Evolutionary conservation across 2,888 invertebrate species (phyloP), one percentile per base, ranked within the genome.

Genomic region (Drosophila diplacantha): DNA sequence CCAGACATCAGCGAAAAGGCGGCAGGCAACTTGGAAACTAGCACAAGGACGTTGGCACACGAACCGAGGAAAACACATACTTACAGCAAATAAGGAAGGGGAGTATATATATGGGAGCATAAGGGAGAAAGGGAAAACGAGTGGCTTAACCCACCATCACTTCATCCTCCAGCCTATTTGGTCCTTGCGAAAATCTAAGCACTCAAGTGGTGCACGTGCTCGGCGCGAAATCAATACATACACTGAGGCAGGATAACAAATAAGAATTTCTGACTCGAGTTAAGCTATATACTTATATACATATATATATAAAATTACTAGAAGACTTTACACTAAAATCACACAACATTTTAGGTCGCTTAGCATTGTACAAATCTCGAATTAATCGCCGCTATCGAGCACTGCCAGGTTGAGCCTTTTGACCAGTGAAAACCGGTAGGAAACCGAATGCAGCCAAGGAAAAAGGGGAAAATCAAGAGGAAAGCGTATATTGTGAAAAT

Each of bases 401-500:
- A 44, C 3, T 29, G 18, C 14, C 44, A 44, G 44, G 29, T 46
- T 46, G 20, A 51, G 38, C 29, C 32, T 51, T 46, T 51, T 50
- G 58, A 54, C 59, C 52, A 67, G 47, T 31, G 35, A 39, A 50
- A 38, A 50, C 18, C 37, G 34, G 41, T 37, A 12, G 46, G 41
- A 54, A 63, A 73, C 50, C 49, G 50, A 53, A 55, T 53, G 69
- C 69, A 81, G 55, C 57, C 75, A 81, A 49, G 73, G 58, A 55
- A 64, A 83, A 81, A 41, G 66, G 54, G 55, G 58, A 83, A 79
- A 79, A 79, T 79, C 82, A 73, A 83, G 80, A 68, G 73, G 65
- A 79, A 81, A 74, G 66, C 67, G 74, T 80, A 82, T 80, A 82
- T 80, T 80, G 78, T 53, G 69, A 82, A 78, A 81, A 79, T 79